Evolutionary conservation across 2,113 vertebrate genomes (phyloP), one percentile per base, ranked within the genome.

Genomic region (Heliornis fulica): DNA sequence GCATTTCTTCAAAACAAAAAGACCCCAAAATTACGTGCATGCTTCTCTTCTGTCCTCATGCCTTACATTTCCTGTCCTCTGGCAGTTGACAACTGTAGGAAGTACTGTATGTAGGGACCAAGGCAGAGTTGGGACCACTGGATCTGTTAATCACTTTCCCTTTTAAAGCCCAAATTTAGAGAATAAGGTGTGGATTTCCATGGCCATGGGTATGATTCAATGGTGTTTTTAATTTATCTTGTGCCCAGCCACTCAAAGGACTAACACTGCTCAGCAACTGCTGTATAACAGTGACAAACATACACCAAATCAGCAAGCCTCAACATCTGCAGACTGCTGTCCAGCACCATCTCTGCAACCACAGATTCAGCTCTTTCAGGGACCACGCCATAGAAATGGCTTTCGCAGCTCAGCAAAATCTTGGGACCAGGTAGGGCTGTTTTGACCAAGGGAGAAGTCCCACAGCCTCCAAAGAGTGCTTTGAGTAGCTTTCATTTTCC

Each of bases 51-150:
- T 65, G 18, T 45, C 18, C 9, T 11, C 19, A 41, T 15, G 38
- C 29, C 29, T 63, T 63, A 31, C 0, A 0, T 43, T 53, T 57
- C 23, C 48, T 48, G 22, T 48, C 48, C 11, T 34, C 66, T 65
- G 38, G 13, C 15, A 60, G 20, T 22, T 66, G 34, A 43, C 23
- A 4, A 11, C 20, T 17, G n/a, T 25, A 40, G 22, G 50, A 54
- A 41, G 63, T 28, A 46, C n/a, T 53, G 21, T 12, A 8, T 9
- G 16, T 11, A 80, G 23, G 5, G 28, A 25, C 26, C 0, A 1
- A 83, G 16, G 66, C 34, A 75, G 50, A 87, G 54, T 1, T 83
- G 4, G 20, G 29, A 45, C 7, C 48, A 82, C 15, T n/a, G 38
- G 10, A n/a, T 29, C 25, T 43, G 25, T 40, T 50, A 54, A 32